These are phyloP conservation scores for Crocidura indochinensis DNA, from an alignment of 2,797 vertebrate species.

Conservation along the genomic window DNA sequence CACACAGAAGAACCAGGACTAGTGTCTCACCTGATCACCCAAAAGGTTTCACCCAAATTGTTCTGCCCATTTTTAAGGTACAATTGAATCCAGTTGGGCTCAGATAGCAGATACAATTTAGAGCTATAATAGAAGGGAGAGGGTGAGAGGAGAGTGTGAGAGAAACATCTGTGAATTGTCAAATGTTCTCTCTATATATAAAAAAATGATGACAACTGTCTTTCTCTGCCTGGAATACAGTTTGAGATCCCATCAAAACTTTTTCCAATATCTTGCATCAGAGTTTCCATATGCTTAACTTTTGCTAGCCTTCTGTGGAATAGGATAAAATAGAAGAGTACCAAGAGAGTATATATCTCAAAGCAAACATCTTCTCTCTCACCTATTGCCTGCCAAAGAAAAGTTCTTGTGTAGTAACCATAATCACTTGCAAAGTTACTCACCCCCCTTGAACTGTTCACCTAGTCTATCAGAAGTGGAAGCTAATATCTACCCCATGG, in stretches of 20 bases:
- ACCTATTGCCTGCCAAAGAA: constrained; percentile 19
- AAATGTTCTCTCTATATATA: neutral
- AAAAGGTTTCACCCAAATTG: neutral
- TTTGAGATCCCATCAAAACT: neutral
- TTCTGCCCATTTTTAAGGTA: neutral
- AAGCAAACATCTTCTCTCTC: neutral
- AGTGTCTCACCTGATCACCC: neutral
- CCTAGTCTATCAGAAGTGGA: constrained; percentile 26
- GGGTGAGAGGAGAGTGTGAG: rapidly evolving
- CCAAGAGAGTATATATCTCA: neutral
- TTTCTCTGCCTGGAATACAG: neutral
- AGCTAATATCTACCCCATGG: neutral
- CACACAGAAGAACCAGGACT: neutral
- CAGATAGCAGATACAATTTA: neutral
- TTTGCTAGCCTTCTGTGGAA: neutral
- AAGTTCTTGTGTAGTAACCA: neutral
- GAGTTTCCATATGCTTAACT: neutral
- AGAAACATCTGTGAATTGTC: neutral
- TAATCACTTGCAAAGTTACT: constrained; percentile 37
- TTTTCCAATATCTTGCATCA: neutral
- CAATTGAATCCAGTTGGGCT: constrained; percentile 5
- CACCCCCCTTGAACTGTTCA: constrained; percentile 20
- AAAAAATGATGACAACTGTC: neutral
- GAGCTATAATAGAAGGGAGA: neutral
- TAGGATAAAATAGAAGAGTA: neutral